Evolutionary conservation across 2,888 invertebrate species (phyloP).

Genomic region (Watsonalla binaria): DNA sequence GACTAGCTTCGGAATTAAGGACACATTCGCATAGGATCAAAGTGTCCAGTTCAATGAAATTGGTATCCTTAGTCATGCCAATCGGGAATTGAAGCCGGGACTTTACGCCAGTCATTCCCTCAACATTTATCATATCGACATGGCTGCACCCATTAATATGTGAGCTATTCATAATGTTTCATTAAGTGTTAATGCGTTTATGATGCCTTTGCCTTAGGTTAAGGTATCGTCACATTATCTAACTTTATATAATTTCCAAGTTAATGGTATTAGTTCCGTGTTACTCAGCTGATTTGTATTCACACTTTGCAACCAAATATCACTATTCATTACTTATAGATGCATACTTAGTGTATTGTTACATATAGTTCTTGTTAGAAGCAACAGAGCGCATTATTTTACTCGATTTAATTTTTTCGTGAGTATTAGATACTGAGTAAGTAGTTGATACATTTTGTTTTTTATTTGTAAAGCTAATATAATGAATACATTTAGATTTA

Average conservation of each 20-base stretch:
- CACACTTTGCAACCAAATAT: background rate
- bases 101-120: constrained; percentile 60
- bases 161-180: constrained; percentile 73
- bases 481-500: constrained; percentile 48
- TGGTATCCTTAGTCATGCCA: constrained; percentile 30
- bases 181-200: constrained; percentile 69
- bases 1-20: background rate
- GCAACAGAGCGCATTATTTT: no score
- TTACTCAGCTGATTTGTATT: constrained; percentile 13
- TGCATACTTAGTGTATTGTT: no score
- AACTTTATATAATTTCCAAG: constrained; percentile 15
- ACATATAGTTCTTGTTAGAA: no score
- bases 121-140: constrained; percentile 69
- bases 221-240: constrained; percentile 20
- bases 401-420: no score
- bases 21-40: background rate
- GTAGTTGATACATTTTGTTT: constrained; percentile 33
- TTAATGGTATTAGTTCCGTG: constrained; percentile 13
- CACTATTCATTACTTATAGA: no score
- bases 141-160: constrained; percentile 69
- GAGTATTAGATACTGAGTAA: background rate
- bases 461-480: constrained; percentile 38
- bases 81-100: constrained; percentile 57
- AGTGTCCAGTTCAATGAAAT: background rate
- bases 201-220: constrained; percentile 37